Percentiles rank a stretch among this genome's conserved stretches.
These are phyloP conservation scores for Hylaea fasciaria DNA, from an alignment of 2,888 invertebrate species.

Conservation along the genomic window DNA sequence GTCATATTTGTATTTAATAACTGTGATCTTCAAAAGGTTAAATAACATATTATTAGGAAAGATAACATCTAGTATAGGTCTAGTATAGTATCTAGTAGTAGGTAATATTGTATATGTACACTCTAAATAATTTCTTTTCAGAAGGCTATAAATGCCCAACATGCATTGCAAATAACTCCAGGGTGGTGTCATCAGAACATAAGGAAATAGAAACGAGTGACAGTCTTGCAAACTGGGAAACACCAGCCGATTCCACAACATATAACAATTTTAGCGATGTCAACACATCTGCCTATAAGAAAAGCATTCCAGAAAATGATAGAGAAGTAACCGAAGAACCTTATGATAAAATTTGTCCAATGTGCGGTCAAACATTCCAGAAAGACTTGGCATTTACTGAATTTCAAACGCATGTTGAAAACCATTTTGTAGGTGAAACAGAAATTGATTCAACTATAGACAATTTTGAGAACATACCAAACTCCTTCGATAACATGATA, in stretches of 20 bases:
- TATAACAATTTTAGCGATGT: constrained; percentile 69
- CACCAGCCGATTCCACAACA: constrained; percentile 72
- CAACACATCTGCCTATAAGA: constrained; percentile 64
- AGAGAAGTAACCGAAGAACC: constrained; percentile 52
- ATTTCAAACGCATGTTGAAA: constrained; percentile 91
- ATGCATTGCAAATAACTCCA: constrained; percentile 65
- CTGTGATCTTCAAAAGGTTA: no score
- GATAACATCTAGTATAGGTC: no score
- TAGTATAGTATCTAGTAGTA: no score
- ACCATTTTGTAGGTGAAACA: constrained; percentile 88
- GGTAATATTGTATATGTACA: no score
- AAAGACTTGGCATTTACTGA: constrained; percentile 85
- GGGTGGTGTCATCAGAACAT: constrained; percentile 66
- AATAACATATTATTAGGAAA: no score
- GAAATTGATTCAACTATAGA: constrained; percentile 82
- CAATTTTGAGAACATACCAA: constrained; percentile 80
- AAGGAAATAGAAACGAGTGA: constrained; percentile 81
- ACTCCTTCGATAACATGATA: constrained; percentile 71
- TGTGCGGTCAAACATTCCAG: constrained; percentile 88
- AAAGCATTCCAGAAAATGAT: constrained; percentile 55
- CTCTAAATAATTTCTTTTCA: constrained; percentile 55
- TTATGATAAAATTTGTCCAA: constrained; percentile 88
- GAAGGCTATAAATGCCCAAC: constrained; percentile 76
- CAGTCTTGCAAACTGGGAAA: constrained; percentile 79
- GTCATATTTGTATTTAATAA: no score